phyloP scores from a whole-genome alignment of 2,888 invertebrate genomes.

The Phanerotoma sp. region DNA sequence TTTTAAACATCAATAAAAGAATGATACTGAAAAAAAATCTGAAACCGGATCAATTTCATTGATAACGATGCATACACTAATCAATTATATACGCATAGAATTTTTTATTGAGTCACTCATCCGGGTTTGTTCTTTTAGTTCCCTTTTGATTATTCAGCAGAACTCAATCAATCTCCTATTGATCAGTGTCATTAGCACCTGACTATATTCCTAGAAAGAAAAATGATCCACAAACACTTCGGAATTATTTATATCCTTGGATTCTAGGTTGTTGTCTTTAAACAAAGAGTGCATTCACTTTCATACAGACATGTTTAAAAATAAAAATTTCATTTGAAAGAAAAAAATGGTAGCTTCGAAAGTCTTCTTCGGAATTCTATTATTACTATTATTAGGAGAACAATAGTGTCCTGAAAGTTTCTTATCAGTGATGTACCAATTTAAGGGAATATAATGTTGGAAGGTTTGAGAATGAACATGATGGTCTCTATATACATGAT shows the following conservation, averaged over 20 bases:
- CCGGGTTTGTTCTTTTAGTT: neutral
- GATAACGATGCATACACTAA: no score
- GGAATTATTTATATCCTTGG: neutral
- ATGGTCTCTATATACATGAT: neutral
- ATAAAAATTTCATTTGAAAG: neutral
- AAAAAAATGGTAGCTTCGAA: neutral
- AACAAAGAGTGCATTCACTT: no score
- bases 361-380: neutral
- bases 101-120: no score
- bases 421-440: slow-evolving; percentile 51
- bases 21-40: no score
- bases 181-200: no score
- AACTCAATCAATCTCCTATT: no score
- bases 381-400: slow-evolving; percentile 17
- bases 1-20: no score
- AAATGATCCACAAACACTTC: neutral
- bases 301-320: no score
- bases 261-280: no score
- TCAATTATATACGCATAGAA: no score
- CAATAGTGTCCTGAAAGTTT: slow-evolving; percentile 39
- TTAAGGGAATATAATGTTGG: slow-evolving; percentile 41
- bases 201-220: neutral
- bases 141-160: neutral
- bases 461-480: slow-evolving; percentile 38
- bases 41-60: no score